Percentiles rank a stretch among this genome's conserved stretches.
Evolutionary conservation across 2,113 vertebrate genomes (phyloP).

Genomic region (Zapus hudsonius): DNA sequence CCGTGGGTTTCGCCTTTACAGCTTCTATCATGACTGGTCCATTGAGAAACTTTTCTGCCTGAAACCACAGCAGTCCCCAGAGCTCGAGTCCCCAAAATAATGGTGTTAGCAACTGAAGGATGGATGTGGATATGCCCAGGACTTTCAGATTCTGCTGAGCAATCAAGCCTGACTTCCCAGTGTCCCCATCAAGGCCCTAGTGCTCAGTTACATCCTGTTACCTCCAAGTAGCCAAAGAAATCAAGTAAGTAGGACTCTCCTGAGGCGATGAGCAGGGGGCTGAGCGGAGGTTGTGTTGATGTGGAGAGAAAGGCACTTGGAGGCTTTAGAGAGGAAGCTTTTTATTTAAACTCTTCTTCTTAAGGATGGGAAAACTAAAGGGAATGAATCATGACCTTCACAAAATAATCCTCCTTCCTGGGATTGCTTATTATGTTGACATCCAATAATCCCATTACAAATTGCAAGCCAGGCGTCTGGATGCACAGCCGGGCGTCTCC

Average conservation of each 20-base stretch:
- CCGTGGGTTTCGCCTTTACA: neutral
- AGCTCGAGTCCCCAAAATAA: neutral
- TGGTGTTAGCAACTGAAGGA: neutral
- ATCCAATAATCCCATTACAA: neutral
- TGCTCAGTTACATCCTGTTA: neutral
- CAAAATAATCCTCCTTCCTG: neutral
- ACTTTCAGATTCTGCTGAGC: neutral
- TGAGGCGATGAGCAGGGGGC: neutral
- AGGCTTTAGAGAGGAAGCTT: neutral
- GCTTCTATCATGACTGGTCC: neutral
- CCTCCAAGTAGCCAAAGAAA: neutral
- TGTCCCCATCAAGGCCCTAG: neutral
- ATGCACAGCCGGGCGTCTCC: neutral
- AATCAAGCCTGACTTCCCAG: neutral
- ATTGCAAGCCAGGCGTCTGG: neutral
- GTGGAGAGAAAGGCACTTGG: neutral
- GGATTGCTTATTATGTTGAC: neutral
- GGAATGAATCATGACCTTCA: neutral
- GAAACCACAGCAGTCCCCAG: neutral
- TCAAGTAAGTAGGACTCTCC: neutral
- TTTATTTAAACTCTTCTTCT: slow-evolving; percentile 23
- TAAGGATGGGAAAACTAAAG: slow-evolving; percentile 8
- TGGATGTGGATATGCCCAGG: neutral
- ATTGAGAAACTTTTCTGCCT: neutral
- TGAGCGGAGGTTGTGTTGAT: neutral